A percentile compares a stretch with the other conserved stretches of the same genome.
Conservation (phyloP, 2,888 invertebrate species). For the Merodon equestris region DNA sequence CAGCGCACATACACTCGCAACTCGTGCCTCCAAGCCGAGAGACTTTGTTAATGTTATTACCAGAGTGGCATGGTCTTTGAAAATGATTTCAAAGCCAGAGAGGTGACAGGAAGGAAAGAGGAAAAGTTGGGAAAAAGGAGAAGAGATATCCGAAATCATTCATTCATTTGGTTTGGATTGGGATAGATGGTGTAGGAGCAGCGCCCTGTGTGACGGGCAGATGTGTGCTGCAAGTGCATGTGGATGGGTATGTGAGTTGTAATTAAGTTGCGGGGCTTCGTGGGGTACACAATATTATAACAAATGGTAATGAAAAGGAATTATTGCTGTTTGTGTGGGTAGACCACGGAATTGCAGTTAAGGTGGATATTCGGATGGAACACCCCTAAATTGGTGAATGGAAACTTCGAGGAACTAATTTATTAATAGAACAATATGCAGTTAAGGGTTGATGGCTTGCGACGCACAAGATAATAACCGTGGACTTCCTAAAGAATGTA, state of each 20-base stretch:
- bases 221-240: too few relatives aligned
- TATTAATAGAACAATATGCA: conserved; percentile 17
- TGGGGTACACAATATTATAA: conserved; percentile 19
- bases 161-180: conserved; percentile 16
- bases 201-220: conserved; percentile 21
- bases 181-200: conserved; percentile 21
- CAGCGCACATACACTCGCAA: background rate
- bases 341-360: conserved; percentile 24
- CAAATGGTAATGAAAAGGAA: conserved; percentile 30
- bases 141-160: conserved; percentile 20
- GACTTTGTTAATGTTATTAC: background rate
- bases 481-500: too few relatives aligned
- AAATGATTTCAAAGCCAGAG: conserved; percentile 31
- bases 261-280: background rate
- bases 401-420: conserved; percentile 5
- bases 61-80: conserved; percentile 10
- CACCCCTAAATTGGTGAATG: background rate
- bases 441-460: too few relatives aligned
- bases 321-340: conserved; percentile 29
- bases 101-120: background rate
- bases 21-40: background rate
- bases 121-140: too few relatives aligned
- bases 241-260: too few relatives aligned
- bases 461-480: too few relatives aligned
- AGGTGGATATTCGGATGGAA: background rate